Base-by-base conservation (phyloP, 1,140 invertebrate species). In the Cyclargus thomasi region DNA sequence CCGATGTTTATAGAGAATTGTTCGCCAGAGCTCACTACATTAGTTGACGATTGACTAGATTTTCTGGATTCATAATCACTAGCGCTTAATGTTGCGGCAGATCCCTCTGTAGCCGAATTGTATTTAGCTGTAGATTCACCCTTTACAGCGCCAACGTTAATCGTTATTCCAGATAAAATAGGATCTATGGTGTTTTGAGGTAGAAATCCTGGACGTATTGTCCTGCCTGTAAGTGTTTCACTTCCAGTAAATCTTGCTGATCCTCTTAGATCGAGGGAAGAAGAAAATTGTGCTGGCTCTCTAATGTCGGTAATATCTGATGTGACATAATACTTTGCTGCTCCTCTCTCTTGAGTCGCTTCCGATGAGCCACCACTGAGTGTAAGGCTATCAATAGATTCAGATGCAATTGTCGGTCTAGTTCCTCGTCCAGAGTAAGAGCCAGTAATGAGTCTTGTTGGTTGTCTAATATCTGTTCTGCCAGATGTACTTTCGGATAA, bases 11-110 rank as follows among this genome's bases (percentile, higher is more conserved):
- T 63, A 8, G 64, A 65, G 11, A 65, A 53, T 63, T 29, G 23
- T 11, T 16, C 20, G 10, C 18, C 20, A 59, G 55, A 59, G 8
- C 18, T 59, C 16, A 20, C 55, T 20, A 57, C 10, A 22, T 70
- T 70, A 22, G 69, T 75, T 1, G 69, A 65, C 20, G 66, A 68
- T 8, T 72, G 70, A 55, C 70, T 71, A 4, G 72, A 69, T n/a
- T 67, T 67, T 59, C 72, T 70, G 11, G 70, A 47, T 69, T 70
- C 71, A 21, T 69, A 75, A 23, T 68, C 70, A 14, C 29, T 62
- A 16, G 67, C 63, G 1, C 69, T 71, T 20, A 67, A 69, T 39
- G 64, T 62, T 53, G 62, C 64, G 66, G 67, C 64, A 17, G 35
- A 68, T 47, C 35, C 67, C 62, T 62, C 65, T 55, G 68, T 71